Evolutionary conservation across 2,888 invertebrate genomes (phyloP), one percentile per base, ranked within the genome.

Genomic region (Eupithecia centaureata): DNA sequence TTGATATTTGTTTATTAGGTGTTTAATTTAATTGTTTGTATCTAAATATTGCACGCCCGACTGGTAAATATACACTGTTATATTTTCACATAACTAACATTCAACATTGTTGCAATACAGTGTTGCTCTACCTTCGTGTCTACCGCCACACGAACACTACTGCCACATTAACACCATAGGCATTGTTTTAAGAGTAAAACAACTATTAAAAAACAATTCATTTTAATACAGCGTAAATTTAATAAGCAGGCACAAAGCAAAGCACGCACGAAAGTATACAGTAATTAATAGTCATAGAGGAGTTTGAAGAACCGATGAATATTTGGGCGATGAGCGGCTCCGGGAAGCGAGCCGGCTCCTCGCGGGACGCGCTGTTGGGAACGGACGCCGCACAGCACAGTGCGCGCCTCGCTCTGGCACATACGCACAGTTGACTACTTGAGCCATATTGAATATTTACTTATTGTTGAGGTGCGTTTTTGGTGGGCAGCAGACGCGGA

Each of bases 241-340:
- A n/a, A 18, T 18, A n/a, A 8, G 18, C 8, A 38, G 38, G 8
- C n/a, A 1, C 38, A n/a, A 38, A 42, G 18, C 18, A 42, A 42
- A 18, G 25, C 25, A 13, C 22, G 51, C 13, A 13, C 51, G 12
- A 25, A 51, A 51, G 22, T 25, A 12, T 25, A 18, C 22, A 25
- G 22, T 51, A 51, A 47, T 58, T 63, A 58, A 58, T 47, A 58
- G 25, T 47, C 63, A 27, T 33, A n/a, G 30, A 47, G 7, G 47
- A 25, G 38, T 54, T 67, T 70, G 62, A 70, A 62, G 59, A 68
- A 68, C 52, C 65, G 67, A 71, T 69, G 60, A 64, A 66, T 61
- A 65, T 67, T 71, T 61, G 57, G 59, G 61, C 56, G 59, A 22
- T 10, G 58, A 51, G 25, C 25, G 25, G 51, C 25, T 73, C 73